Percentiles rank a stretch among this genome's conserved stretches.
Conservation (phyloP, 2,113 vertebrate species). For the Ivindomyrus marchei region DNA sequence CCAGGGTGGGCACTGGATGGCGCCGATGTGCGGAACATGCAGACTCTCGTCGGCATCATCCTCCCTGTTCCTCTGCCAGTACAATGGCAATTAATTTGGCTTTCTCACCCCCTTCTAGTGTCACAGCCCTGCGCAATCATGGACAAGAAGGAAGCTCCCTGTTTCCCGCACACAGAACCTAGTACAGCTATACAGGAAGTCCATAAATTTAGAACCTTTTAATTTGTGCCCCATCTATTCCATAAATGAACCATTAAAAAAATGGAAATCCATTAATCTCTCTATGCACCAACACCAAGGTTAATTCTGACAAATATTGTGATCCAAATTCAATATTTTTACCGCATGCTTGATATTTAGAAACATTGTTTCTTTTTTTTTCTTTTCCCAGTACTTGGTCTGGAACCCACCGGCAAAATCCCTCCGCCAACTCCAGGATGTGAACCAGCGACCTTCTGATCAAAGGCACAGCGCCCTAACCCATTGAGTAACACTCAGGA, state of each 20-base stretch:
- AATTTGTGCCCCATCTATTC: background rate
- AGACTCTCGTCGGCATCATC: background rate
- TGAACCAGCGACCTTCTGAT: background rate
- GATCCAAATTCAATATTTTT: background rate
- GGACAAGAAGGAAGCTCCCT: background rate
- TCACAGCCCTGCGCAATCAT: background rate
- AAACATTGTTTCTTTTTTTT: background rate
- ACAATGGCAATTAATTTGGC: slow-evolving; percentile 11
- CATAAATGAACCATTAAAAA: background rate
- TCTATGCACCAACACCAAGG: background rate
- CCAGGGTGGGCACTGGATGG: slow-evolving; percentile 25
- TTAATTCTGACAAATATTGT: background rate
- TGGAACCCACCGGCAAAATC: background rate
- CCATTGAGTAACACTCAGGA: background rate
- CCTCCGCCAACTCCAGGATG: background rate
- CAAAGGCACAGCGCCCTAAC: background rate
- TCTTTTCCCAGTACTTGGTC: background rate
- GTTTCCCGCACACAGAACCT: background rate
- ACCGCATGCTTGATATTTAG: background rate
- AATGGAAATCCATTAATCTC: background rate
- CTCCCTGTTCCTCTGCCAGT: background rate
- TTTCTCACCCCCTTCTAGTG: background rate
- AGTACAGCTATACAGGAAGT: background rate
- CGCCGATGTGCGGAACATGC: slow-evolving; percentile 14
- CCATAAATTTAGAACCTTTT: background rate